Conservation (phyloP, 2,797 vertebrate species). For the Takifugu rubripes region DNA sequence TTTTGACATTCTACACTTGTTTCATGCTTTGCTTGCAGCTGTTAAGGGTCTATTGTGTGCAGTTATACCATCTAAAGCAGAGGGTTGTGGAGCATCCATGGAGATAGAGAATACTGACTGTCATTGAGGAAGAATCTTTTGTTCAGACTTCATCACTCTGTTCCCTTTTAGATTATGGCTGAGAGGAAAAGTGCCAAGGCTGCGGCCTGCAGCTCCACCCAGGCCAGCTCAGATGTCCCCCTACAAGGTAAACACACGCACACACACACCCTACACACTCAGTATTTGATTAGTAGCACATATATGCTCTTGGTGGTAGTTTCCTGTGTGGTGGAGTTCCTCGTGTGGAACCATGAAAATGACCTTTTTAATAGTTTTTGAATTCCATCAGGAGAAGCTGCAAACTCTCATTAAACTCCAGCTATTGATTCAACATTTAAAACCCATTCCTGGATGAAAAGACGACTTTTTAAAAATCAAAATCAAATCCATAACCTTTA, state of each 20-base stretch:
- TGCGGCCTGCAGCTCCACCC: constrained; percentile 86
- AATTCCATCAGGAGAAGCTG: too few relatives aligned
- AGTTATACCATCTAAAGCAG: too few relatives aligned
- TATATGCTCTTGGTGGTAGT: constrained; percentile 8
- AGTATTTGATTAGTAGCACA: not conserved
- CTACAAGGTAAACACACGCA: constrained; percentile 84
- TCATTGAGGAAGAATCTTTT: not conserved
- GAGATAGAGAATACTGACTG: not conserved
- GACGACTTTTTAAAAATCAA: too few relatives aligned
- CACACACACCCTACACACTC: constrained; percentile 30
- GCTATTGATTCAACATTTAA: too few relatives aligned
- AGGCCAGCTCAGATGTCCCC: constrained; percentile 87
- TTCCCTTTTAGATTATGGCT: constrained; percentile 89
- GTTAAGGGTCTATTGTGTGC: too few relatives aligned
- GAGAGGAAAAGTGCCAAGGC: constrained; percentile 95
- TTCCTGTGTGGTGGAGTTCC: constrained; percentile 33
- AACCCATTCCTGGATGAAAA: too few relatives aligned
- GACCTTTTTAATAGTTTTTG: not conserved
- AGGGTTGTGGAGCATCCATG: too few relatives aligned
- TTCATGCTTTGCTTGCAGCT: too few relatives aligned
- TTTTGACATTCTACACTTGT: too few relatives aligned
- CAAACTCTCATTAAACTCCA: too few relatives aligned
- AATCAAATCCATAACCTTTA: too few relatives aligned
- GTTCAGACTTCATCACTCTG: constrained; percentile 4
- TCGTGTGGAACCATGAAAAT: constrained; percentile 24